Percentiles rank a stretch among this genome's conserved stretches.
Conservation (phyloP, 1,140 invertebrate species). For the Formica selysi region DNA sequence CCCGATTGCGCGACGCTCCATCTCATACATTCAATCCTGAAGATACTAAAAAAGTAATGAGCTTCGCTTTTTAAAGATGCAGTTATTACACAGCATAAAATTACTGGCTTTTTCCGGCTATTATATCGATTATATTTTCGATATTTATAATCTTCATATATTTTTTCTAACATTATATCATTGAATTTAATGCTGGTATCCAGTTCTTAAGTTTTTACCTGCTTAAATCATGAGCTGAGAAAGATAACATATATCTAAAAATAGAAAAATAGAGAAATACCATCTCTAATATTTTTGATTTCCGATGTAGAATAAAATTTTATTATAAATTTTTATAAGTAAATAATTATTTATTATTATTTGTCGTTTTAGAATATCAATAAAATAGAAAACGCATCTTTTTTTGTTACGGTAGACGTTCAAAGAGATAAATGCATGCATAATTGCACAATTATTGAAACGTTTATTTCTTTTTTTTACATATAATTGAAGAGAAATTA, state of each 20-base stretch:
- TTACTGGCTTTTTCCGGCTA: not conserved
- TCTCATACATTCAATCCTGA: conserved; percentile 6
- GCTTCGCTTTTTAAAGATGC: not conserved
- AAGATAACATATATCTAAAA: not conserved
- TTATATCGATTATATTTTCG: not conserved
- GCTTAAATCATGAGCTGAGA: not conserved
- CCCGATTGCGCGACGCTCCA: conserved; percentile 38
- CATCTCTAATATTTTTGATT: not conserved
- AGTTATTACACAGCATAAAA: not conserved
- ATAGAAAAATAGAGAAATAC: not conserved
- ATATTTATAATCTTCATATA: not conserved
- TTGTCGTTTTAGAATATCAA: no score
- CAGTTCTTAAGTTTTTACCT: not conserved
- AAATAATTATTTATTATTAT: no score
- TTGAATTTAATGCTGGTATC: not conserved
- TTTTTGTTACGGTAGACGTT: not conserved
- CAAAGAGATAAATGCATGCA: not conserved
- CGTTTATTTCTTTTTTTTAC: not conserved
- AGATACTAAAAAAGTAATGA: not conserved
- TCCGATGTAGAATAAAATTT: not conserved
- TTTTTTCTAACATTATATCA: not conserved
- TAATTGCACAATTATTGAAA: not conserved
- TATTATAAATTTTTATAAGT: conserved; percentile 2
- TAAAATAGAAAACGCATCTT: no score
- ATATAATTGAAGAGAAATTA: not conserved